Percentiles rank a stretch among this genome's conserved stretches.
These are phyloP conservation scores for Amniataba percoides DNA, from an alignment of 2,797 vertebrate genomes.

Conservation along the genomic window DNA sequence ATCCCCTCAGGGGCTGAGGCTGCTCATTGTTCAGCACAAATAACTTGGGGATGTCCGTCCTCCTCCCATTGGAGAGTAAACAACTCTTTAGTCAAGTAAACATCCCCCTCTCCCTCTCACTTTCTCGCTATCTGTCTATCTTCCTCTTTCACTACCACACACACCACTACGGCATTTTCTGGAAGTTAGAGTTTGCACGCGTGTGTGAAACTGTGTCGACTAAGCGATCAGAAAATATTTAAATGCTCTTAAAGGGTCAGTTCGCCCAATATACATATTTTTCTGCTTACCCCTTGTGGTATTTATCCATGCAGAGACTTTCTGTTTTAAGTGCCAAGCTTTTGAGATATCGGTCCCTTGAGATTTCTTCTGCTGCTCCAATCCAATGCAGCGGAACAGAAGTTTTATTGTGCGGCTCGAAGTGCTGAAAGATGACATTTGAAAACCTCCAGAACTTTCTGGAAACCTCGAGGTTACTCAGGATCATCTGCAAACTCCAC, in stretches of 20 bases:
- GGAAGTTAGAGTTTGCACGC: neutral
- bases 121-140: neutral
- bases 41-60: constrained; percentile 64
- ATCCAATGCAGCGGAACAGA: neutral
- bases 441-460: neutral
- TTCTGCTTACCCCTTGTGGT: neutral
- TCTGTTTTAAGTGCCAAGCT: neutral
- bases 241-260: neutral
- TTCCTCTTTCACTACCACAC: constrained; percentile 6
- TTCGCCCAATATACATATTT: neutral
- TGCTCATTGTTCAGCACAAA: constrained; percentile 70
- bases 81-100: constrained; percentile 67
- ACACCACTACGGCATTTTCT: constrained; percentile 13
- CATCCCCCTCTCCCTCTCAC: constrained; percentile 18
- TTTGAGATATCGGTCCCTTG: neutral
- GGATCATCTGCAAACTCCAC: neutral
- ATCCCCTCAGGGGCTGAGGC: constrained; percentile 53
- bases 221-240: neutral
- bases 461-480: neutral
- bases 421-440: constrained; percentile 6
- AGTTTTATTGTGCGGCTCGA: neutral
- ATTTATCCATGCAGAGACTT: neutral
- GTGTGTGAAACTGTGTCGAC: constrained; percentile 11
- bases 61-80: constrained; percentile 59
- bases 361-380: neutral